These are phyloP conservation scores for Corythornis vintsioides DNA, from an alignment of 2,113 vertebrate genomes.

Conservation along the genomic window DNA sequence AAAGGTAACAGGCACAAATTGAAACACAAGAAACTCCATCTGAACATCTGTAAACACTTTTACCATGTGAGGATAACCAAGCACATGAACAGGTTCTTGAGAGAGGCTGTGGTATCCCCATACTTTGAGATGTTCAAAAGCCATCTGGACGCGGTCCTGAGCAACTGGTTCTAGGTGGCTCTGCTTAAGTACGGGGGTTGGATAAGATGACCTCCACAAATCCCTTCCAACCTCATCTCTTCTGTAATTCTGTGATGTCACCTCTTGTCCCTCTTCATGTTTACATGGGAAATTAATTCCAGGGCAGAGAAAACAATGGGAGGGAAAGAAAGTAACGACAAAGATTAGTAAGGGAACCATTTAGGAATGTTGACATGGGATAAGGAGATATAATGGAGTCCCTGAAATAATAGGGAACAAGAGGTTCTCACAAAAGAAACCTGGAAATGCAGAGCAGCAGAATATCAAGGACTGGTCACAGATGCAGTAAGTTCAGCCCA, in stretches of 20 bases:
- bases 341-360: background rate
- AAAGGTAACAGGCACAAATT: background rate
- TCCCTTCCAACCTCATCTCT: background rate
- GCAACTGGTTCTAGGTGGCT: background rate
- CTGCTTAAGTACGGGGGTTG: background rate
- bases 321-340: background rate
- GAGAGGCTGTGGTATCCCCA: background rate
- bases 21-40: background rate
- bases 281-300: background rate
- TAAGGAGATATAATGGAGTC: background rate
- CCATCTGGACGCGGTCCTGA: background rate
- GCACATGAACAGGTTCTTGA: background rate
- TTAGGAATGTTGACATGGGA: background rate
- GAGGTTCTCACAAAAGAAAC: background rate
- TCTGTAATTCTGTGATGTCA: background rate
- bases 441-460: background rate
- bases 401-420: background rate
- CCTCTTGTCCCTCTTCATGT: background rate
- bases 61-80: background rate
- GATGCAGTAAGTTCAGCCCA: background rate
- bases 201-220: background rate
- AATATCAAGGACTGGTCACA: background rate
- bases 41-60: background rate
- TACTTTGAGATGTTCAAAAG: background rate
- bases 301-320: background rate